Evolutionary conservation across 1,140 invertebrate genomes (phyloP).

Genomic region (Halesus radiatus): DNA sequence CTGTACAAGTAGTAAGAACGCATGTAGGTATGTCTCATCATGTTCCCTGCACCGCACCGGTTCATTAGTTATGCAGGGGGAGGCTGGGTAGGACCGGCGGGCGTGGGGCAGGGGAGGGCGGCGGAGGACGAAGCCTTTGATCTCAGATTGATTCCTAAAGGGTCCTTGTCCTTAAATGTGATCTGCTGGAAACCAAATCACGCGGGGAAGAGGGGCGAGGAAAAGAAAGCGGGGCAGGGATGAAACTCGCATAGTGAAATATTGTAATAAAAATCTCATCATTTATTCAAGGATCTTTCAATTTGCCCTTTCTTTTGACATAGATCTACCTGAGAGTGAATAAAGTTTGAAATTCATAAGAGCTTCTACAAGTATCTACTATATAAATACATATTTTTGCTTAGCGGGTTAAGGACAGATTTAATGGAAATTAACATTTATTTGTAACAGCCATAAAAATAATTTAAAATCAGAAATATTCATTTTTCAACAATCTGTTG

Average conservation of each 20-base stretch:
- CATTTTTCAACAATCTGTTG: too few relatives aligned
- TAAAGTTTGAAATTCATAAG: too few relatives aligned
- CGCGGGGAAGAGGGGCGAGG: not conserved
- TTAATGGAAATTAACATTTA: too few relatives aligned
- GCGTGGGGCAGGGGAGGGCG: not conserved
- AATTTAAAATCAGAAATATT: too few relatives aligned
- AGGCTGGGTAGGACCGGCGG: too few relatives aligned
- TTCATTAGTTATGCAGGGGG: constrained; percentile 28
- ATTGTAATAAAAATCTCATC: constrained; percentile 35
- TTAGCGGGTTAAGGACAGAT: not conserved
- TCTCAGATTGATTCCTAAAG: constrained; percentile 35
- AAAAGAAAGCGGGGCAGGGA: too few relatives aligned
- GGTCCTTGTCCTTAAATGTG: constrained; percentile 34
- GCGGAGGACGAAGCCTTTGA: not conserved
- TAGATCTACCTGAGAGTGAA: not conserved
- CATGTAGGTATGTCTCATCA: not conserved
- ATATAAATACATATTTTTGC: not conserved
- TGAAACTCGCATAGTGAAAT: constrained; percentile 1
- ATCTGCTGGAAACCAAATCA: constrained; percentile 33
- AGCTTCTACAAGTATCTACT: too few relatives aligned
- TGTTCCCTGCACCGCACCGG: constrained; percentile 6
- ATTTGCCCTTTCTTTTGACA: constrained; percentile 30
- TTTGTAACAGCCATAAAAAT: too few relatives aligned
- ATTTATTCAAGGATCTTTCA: constrained; percentile 30
- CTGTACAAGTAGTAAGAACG: not conserved